Conservation (phyloP, 2,113 vertebrate species). For the Numenius arquata region DNA sequence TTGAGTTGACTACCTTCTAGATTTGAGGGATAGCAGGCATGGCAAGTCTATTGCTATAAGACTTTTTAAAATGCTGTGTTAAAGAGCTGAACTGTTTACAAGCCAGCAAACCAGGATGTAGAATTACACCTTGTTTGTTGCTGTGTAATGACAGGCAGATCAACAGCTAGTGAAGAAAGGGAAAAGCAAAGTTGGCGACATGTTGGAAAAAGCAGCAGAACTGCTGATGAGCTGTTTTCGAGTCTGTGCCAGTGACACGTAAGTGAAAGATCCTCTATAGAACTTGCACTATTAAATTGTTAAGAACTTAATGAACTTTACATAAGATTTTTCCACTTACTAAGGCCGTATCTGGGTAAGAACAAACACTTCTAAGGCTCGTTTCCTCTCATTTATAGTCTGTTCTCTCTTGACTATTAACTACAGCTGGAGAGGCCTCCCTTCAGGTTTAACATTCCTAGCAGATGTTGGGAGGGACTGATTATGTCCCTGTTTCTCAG, state of each 20-base stretch:
- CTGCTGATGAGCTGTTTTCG: conserved; percentile 96
- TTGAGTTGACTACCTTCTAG: background rate
- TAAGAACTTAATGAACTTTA: background rate
- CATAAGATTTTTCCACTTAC: background rate
- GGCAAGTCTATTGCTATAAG: background rate
- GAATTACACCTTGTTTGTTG: background rate
- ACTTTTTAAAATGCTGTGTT: background rate
- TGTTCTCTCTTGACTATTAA: background rate
- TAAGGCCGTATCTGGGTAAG: background rate
- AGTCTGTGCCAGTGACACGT: conserved; percentile 98
- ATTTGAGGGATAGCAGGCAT: background rate
- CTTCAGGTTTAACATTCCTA: background rate
- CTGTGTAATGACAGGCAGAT: conserved; percentile 81
- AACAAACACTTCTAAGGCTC: background rate
- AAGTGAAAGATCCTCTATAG: conserved; percentile 23
- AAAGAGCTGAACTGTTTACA: background rate
- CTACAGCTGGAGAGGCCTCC: background rate
- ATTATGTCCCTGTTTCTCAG: background rate
- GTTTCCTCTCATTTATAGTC: background rate
- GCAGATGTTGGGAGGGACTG: background rate
- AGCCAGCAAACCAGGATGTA: background rate
- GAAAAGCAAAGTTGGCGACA: conserved; percentile 90
- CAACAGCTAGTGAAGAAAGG: conserved; percentile 91
- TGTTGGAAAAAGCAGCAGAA: conserved; percentile 96
- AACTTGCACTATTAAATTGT: background rate